A percentile compares a stretch with the other conserved stretches of the same genome.
phyloP scores from a whole-genome alignment of 1,140 invertebrate genomes.

The Calephelis nemesis region DNA sequence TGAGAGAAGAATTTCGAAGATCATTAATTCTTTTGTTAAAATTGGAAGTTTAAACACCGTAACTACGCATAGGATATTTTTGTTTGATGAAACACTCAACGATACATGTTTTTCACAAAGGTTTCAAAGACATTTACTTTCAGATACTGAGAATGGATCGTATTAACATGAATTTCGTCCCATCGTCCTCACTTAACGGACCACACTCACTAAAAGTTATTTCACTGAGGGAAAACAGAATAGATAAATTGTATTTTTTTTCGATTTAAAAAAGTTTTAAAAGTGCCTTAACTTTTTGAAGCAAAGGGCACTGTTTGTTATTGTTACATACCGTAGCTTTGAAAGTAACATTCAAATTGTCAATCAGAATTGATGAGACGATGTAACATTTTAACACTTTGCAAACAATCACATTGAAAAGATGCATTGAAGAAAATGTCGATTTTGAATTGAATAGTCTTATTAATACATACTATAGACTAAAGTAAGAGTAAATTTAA shows the following conservation, averaged over 20 bases:
- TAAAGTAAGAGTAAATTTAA: too few relatives aligned
- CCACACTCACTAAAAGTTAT: conserved; percentile 85
- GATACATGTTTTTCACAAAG: conserved; percentile 12
- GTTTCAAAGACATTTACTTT: conserved; percentile 44
- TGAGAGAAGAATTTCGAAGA: too few relatives aligned
- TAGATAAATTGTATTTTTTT: conserved; percentile 81
- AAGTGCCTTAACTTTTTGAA: conserved; percentile 17
- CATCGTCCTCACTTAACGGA: conserved; percentile 88
- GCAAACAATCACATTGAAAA: too few relatives aligned
- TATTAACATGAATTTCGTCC: conserved; percentile 88
- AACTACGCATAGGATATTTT: too few relatives aligned
- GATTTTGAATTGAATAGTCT: too few relatives aligned
- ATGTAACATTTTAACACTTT: too few relatives aligned
- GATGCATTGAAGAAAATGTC: too few relatives aligned
- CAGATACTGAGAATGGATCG: conserved; percentile 89
- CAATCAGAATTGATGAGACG: background rate
- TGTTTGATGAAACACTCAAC: background rate
- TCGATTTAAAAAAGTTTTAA: conserved; percentile 40
- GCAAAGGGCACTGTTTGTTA: background rate
- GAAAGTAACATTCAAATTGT: background rate
- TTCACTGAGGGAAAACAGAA: conserved; percentile 88
- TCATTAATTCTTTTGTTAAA: too few relatives aligned
- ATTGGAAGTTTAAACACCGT: too few relatives aligned
- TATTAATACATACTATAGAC: too few relatives aligned
- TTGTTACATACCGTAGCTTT: too few relatives aligned